A percentile compares a stretch with the other conserved stretches of the same genome.
These are phyloP conservation scores for Micromussa lordhowensis DNA, from an alignment of 92 coral and sea anemone genomes.

Conservation along the genomic window DNA sequence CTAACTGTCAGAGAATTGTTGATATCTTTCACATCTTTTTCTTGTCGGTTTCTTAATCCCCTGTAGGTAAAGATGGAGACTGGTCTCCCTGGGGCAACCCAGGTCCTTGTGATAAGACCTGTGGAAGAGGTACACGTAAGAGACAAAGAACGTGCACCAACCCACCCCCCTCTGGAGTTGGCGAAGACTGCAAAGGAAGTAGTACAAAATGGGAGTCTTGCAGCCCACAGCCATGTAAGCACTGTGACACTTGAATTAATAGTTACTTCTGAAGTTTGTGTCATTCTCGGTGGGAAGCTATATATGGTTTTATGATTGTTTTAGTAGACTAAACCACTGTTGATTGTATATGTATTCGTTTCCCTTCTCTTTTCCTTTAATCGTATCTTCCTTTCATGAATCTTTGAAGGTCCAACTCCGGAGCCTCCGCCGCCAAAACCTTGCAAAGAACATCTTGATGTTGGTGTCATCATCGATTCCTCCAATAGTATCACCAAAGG, in stretches of 20 bases:
- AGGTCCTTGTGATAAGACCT: conserved; percentile 47
- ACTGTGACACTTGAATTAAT: no score
- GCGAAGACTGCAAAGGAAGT: conserved; percentile 19
- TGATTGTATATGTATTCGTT: no score
- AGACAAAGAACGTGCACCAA: conserved; percentile 44
- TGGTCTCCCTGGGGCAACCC: conserved; percentile 46
- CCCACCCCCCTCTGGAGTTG: conserved; percentile 44
- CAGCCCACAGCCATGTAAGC: conserved; percentile 34
- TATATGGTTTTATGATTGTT: neutral
- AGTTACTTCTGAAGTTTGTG: neutral
- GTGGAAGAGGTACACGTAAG: conserved; percentile 39
- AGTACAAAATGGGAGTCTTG: conserved; percentile 23
- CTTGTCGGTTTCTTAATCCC: neutral
- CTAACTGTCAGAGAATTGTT: no score
- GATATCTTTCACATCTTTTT: neutral
- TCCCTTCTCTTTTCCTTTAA: no score
- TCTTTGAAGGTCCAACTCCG: neutral
- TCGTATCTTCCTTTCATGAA: no score
- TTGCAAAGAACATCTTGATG: conserved; percentile 8
- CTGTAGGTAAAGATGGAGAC: conserved; percentile 26
- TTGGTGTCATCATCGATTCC: conserved; percentile 23
- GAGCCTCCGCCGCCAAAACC: conserved; percentile 16
- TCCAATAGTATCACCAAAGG: neutral
- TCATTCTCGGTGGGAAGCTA: neutral
- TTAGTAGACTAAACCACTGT: neutral